Evolutionary conservation across 2,113 vertebrate species (phyloP).

Genomic region (Dissostichus mawsoni): DNA sequence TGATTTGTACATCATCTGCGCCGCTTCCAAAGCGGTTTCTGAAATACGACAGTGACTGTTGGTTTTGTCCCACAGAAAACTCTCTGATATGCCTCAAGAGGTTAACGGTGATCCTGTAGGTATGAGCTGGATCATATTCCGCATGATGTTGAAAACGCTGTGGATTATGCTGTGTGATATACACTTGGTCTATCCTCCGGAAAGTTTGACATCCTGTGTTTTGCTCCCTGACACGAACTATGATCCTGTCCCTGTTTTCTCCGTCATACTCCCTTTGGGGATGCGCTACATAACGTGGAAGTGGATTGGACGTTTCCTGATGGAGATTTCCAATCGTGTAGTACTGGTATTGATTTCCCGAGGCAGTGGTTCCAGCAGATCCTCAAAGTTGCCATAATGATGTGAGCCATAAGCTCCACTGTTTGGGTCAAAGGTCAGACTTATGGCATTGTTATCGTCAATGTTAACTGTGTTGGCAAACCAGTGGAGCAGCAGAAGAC

Average conservation of each 20-base stretch:
- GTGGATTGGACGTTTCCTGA: background rate
- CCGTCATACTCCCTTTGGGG: background rate
- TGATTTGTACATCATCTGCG: slow-evolving; percentile 22
- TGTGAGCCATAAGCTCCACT: slow-evolving; percentile 64
- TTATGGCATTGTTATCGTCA: slow-evolving; percentile 44
- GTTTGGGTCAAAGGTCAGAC: slow-evolving; percentile 61
- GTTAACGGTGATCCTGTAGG: slow-evolving; percentile 55
- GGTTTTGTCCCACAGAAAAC: slow-evolving; percentile 46
- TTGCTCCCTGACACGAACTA: slow-evolving; percentile 52
- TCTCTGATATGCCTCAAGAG: slow-evolving; percentile 59
- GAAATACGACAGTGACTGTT: slow-evolving; percentile 25
- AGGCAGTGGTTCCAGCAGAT: slow-evolving; percentile 33
- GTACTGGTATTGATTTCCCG: slow-evolving; percentile 29
- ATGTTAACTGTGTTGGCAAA: slow-evolving; percentile 66
- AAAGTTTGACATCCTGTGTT: background rate
- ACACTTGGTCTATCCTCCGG: slow-evolving; percentile 51
- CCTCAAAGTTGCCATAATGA: slow-evolving; percentile 66
- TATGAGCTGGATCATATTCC: slow-evolving; percentile 61
- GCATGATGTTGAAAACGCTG: too few relatives aligned
- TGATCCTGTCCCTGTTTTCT: slow-evolving; percentile 66
- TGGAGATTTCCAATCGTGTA: slow-evolving; percentile 70
- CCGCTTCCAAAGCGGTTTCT: slow-evolving; percentile 38
- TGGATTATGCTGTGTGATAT: slow-evolving; percentile 68
- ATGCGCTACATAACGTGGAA: slow-evolving; percentile 57
- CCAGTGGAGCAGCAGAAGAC: slow-evolving; percentile 74